Conservation (phyloP, 2,113 vertebrate genomes). For the Nibea coibor region DNA sequence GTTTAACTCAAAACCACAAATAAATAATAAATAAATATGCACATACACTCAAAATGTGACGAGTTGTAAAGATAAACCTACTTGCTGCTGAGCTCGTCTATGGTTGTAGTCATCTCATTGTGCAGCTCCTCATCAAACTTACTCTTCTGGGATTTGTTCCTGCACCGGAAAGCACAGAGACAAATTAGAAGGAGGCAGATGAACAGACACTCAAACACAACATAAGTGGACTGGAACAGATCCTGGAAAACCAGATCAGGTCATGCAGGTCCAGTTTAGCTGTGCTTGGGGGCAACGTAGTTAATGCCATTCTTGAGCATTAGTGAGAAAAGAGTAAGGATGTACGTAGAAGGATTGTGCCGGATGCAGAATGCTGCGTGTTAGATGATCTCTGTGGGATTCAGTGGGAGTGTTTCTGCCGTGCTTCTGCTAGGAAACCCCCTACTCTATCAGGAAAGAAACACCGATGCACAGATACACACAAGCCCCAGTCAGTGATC, state of each 20-base stretch:
- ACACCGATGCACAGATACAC: slow-evolving; percentile 63
- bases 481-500: slow-evolving; percentile 55
- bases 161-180: slow-evolving; percentile 75
- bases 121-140: slow-evolving; percentile 93
- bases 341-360: slow-evolving; percentile 24
- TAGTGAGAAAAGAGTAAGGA: slow-evolving; percentile 54
- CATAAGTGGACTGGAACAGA: slow-evolving; percentile 30
- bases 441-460: slow-evolving; percentile 73
- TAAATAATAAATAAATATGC: background rate
- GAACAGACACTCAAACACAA: slow-evolving; percentile 11
- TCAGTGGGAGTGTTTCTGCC: slow-evolving; percentile 49
- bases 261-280: slow-evolving; percentile 61
- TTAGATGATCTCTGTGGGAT: slow-evolving; percentile 70
- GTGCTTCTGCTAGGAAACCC: slow-evolving; percentile 66
- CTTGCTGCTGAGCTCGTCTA: slow-evolving; percentile 94
- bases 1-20: no score
- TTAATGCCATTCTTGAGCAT: slow-evolving; percentile 61
- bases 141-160: slow-evolving; percentile 92
- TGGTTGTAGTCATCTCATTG: slow-evolving; percentile 95
- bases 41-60: background rate
- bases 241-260: slow-evolving; percentile 57
- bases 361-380: slow-evolving; percentile 59
- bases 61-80: slow-evolving; percentile 70
- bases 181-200: slow-evolving; percentile 38
- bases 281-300: slow-evolving; percentile 49